Evolutionary conservation across 2,797 vertebrate genomes (phyloP).

Genomic region (Paedocypris micromegethes): DNA sequence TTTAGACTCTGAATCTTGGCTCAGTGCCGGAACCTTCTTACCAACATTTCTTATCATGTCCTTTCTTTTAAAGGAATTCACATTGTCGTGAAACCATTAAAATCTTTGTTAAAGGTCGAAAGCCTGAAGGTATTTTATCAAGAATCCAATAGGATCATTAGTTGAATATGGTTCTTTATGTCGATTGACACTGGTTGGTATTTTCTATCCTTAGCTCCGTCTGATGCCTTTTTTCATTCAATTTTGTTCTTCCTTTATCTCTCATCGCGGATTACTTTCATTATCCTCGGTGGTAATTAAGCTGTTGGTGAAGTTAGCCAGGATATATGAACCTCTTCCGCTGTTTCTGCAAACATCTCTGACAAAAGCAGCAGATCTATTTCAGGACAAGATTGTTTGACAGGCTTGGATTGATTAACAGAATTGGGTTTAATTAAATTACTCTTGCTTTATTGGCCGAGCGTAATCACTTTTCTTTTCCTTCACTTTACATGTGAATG

Average conservation of each 20-base stretch:
- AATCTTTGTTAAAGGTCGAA: too few species aligned
- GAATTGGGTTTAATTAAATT: slow-evolving; percentile 32
- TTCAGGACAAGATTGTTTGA: slow-evolving; percentile 46
- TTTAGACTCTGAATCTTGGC: too few species aligned
- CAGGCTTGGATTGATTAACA: slow-evolving; percentile 36
- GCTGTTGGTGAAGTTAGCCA: slow-evolving; percentile 29
- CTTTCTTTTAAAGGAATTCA: too few species aligned
- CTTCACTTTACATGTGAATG: too few species aligned
- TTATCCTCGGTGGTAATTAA: slow-evolving; percentile 47
- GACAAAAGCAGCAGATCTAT: slow-evolving; percentile 49
- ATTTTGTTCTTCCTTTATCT: not conserved
- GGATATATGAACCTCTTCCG: slow-evolving; percentile 46
- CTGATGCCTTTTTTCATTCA: not conserved
- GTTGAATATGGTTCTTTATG: too few species aligned
- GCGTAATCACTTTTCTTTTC: too few species aligned
- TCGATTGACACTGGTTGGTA: too few species aligned
- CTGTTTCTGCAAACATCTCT: slow-evolving; percentile 18
- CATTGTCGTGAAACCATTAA: too few species aligned
- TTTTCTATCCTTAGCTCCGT: not conserved
- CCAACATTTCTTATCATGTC: too few species aligned
- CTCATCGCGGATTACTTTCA: slow-evolving; percentile 20
- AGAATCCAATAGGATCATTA: too few species aligned
- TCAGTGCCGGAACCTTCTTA: too few species aligned
- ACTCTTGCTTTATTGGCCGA: slow-evolving; percentile 10
- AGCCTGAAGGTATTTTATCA: too few species aligned